A percentile compares a stretch with the other conserved stretches of the same genome.
These are phyloP conservation scores for Hydriomena furcata DNA, from an alignment of 2,888 invertebrate genomes.

Conservation along the genomic window DNA sequence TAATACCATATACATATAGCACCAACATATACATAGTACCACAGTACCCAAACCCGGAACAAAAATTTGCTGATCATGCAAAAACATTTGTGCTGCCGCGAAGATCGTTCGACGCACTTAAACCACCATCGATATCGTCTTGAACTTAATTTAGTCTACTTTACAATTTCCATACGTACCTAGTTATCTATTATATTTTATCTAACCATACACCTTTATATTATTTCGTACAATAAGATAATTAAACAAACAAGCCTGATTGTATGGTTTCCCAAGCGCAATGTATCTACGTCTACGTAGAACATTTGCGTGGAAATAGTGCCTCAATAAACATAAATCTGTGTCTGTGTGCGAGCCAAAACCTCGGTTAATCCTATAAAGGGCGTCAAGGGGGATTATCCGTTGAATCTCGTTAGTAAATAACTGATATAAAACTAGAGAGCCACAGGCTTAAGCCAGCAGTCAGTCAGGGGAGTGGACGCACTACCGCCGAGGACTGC, in stretches of 20 bases:
- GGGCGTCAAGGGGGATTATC: slow-evolving; percentile 68
- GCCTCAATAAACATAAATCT: slow-evolving; percentile 63
- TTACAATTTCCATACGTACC: too few species aligned
- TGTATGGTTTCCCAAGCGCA: slow-evolving; percentile 39
- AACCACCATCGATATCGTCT: too few species aligned
- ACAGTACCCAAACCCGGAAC: too few species aligned
- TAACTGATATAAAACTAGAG: slow-evolving; percentile 63
- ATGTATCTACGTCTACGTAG: slow-evolving; percentile 8
- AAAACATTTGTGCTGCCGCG: too few species aligned
- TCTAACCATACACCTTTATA: too few species aligned
- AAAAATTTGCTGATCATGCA: too few species aligned
- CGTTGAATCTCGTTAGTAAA: slow-evolving; percentile 64
- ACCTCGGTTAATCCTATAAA: slow-evolving; percentile 74
- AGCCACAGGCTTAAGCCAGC: slow-evolving; percentile 44
- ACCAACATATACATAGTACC: too few species aligned
- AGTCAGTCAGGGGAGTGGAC: slow-evolving; percentile 79
- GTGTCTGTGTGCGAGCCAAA: slow-evolving; percentile 56
- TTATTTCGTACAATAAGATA: background rate
- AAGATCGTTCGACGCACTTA: too few species aligned
- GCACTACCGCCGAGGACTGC: slow-evolving; percentile 80
- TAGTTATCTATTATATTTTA: too few species aligned
- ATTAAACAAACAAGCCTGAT: background rate
- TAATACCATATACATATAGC: too few species aligned
- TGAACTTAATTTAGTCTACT: too few species aligned
- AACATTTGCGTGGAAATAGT: slow-evolving; percentile 31